Evolutionary conservation across 2,888 invertebrate genomes (phyloP), one percentile per base, ranked within the genome.

Genomic region (Synanthedon formicaeformis): DNA sequence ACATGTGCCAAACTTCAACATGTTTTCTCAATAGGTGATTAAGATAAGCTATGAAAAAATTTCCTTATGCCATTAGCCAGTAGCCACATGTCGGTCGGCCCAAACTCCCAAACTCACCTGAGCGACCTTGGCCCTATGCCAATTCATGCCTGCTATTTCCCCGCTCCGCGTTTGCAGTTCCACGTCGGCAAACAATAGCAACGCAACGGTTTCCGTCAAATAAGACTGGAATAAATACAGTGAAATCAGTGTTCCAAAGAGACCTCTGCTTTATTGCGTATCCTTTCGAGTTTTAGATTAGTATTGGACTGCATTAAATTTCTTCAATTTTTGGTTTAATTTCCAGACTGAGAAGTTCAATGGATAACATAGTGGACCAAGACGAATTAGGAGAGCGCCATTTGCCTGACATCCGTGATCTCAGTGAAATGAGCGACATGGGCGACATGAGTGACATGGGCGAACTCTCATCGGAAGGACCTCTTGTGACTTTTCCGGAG

Each of bases 401-500:
- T 66, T 64, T 86, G 58, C 73, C 85, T 14, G 83, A 85, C 55
- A 89, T 88, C 60, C 77, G 85, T 41, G 89, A 89, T 62, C 75
- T 86, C 50, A 76, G 81, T 62, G 87, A 87, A 54, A 87, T 87
- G 75, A 75, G 83, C 53, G 85, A 86, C 56, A 83, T 86, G 53
- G 81, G 85, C 53, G 84, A 88, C 53, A 88, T 88, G 66, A 79
- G 83, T 60, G 89, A 89, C 62, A 83, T 87, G 75, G 75, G 76
- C 52, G 87, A 87, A 54, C 71, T 85, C 18, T 70, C 75, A 23
- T 69, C 76, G 10, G 87, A 88, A 50, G 92, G 93, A 58, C 94
- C 94, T 0, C 75, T 94, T 60, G 93, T 95, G 53, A 95, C 95
- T 54, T 94, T 93, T 79, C 95, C 94, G 13, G 94, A 94, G 74